Conservation (phyloP, 2,888 invertebrate genomes). For the Nymphalis urticae region DNA sequence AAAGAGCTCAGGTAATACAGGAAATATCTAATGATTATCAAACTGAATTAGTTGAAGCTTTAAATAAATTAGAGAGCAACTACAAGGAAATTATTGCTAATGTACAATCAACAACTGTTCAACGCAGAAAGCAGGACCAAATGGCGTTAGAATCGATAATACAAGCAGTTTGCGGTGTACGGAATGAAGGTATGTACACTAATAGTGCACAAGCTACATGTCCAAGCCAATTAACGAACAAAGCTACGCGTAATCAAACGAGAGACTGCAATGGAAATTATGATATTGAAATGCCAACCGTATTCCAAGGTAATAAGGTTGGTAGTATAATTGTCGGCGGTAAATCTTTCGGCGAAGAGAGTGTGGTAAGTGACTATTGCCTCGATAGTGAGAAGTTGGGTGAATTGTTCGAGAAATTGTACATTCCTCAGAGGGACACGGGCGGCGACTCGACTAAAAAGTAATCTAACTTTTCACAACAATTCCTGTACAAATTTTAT, state of each 20-base stretch:
- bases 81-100: constrained; percentile 73
- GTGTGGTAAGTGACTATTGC: constrained; percentile 56
- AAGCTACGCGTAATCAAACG: constrained; percentile 51
- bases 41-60: constrained; percentile 55
- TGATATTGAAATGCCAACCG: constrained; percentile 53
- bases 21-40: constrained; percentile 65
- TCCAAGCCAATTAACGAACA: constrained; percentile 47
- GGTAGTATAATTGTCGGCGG: constrained; percentile 50
- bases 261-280: constrained; percentile 46
- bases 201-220: constrained; percentile 36
- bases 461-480: constrained; percentile 6
- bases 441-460: constrained; percentile 38
- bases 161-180: constrained; percentile 58
- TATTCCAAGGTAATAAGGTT: constrained; percentile 54
- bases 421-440: constrained; percentile 68
- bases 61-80: constrained; percentile 68
- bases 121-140: constrained; percentile 70
- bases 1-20: constrained; percentile 63
- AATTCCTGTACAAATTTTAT: constrained; percentile 4
- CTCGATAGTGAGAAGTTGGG: constrained; percentile 63
- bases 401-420: constrained; percentile 66
- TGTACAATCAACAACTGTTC: constrained; percentile 71
- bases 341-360: constrained; percentile 58
- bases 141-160: constrained; percentile 65
- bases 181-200: constrained; percentile 44